A percentile compares a stretch with the other conserved stretches of the same genome.
Conservation (phyloP, 1,140 invertebrate genomes). For the Colletes latitarsis region DNA sequence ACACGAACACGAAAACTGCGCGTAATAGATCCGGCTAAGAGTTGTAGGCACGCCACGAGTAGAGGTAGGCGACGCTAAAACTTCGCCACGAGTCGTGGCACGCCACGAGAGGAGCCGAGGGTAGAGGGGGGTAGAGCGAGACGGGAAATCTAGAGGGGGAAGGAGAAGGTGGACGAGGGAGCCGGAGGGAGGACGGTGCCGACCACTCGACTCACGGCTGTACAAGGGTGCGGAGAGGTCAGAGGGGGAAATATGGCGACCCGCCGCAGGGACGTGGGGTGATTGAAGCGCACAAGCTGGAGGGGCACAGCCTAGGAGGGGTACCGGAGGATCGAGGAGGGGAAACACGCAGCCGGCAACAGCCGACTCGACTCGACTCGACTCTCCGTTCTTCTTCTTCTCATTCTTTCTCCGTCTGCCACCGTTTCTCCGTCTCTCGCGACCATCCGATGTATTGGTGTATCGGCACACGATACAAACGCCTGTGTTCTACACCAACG, state of each 20-base stretch:
- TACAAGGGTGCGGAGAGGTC: slow-evolving; percentile 23
- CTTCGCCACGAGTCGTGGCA: slow-evolving; percentile 75
- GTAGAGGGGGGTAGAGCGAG: slow-evolving; percentile 47
- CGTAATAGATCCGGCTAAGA: slow-evolving; percentile 75
- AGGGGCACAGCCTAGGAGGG: no score
- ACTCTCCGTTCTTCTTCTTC: slow-evolving; percentile 9
- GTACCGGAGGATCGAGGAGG: not conserved
- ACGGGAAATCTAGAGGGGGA: slow-evolving; percentile 26
- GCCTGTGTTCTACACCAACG: slow-evolving; percentile 5
- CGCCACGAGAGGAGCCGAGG: slow-evolving; percentile 49
- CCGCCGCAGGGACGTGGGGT: slow-evolving; percentile 52
- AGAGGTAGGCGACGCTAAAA: slow-evolving; percentile 75
- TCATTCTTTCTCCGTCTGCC: slow-evolving; percentile 23
- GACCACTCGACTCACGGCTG: slow-evolving; percentile 43
- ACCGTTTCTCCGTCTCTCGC: slow-evolving; percentile 28
- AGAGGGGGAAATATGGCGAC: slow-evolving; percentile 50
- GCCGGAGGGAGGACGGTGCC: not conserved
- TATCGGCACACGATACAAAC: slow-evolving; percentile 43
- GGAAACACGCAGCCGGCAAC: slow-evolving; percentile 58
- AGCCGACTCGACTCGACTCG: slow-evolving; percentile 53
- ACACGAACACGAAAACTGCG: slow-evolving; percentile 67
- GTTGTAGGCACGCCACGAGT: slow-evolving; percentile 73
- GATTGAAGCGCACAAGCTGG: slow-evolving; percentile 15
- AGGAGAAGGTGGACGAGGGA: slow-evolving; percentile 34
- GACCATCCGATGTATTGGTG: slow-evolving; percentile 15